Evolutionary conservation across 2,797 vertebrate species (phyloP).

Genomic region (Macropodus opercularis): DNA sequence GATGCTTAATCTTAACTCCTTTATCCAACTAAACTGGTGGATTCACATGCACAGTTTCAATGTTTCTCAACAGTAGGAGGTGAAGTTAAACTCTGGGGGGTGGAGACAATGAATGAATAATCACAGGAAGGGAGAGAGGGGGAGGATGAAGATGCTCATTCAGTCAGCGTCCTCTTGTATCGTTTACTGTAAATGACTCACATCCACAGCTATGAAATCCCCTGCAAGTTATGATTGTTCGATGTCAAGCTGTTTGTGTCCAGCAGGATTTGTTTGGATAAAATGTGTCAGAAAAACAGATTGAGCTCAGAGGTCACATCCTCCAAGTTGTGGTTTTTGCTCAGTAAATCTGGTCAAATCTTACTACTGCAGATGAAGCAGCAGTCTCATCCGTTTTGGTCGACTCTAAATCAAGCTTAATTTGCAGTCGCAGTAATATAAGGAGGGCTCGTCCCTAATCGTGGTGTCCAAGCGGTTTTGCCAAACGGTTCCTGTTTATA

Average conservation of each 20-base stretch:
- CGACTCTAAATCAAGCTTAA: slow-evolving; percentile 57
- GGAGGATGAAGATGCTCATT: slow-evolving; percentile 43
- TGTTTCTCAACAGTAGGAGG: slow-evolving; percentile 58
- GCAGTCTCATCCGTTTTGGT: slow-evolving; percentile 62
- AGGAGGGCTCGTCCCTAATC: slow-evolving; percentile 30
- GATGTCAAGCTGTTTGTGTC: slow-evolving; percentile 63
- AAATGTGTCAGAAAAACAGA: slow-evolving; percentile 67
- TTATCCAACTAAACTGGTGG: slow-evolving; percentile 45
- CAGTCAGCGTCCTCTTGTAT: slow-evolving; percentile 45
- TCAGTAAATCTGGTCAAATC: slow-evolving; percentile 59
- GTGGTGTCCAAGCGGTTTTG: slow-evolving; percentile 6
- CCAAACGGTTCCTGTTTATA: slow-evolving; percentile 6
- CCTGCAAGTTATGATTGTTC: slow-evolving; percentile 40
- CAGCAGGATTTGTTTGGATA: slow-evolving; percentile 63
- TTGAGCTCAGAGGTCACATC: slow-evolving; percentile 56
- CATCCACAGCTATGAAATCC: slow-evolving; percentile 46
- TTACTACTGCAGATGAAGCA: slow-evolving; percentile 47
- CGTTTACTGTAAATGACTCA: slow-evolving; percentile 48
- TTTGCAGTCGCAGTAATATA: slow-evolving; percentile 43
- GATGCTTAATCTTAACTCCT: slow-evolving; percentile 56
- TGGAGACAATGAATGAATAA: slow-evolving; percentile 25
- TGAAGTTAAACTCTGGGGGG: slow-evolving; percentile 37
- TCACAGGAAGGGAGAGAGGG: slow-evolving; percentile 4
- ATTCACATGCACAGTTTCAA: slow-evolving; percentile 40
- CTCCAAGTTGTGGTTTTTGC: slow-evolving; percentile 47